Evolutionary conservation across 2,113 vertebrate species (phyloP), one percentile per base, ranked within the genome.

Genomic region (Megaceryle maxima): DNA sequence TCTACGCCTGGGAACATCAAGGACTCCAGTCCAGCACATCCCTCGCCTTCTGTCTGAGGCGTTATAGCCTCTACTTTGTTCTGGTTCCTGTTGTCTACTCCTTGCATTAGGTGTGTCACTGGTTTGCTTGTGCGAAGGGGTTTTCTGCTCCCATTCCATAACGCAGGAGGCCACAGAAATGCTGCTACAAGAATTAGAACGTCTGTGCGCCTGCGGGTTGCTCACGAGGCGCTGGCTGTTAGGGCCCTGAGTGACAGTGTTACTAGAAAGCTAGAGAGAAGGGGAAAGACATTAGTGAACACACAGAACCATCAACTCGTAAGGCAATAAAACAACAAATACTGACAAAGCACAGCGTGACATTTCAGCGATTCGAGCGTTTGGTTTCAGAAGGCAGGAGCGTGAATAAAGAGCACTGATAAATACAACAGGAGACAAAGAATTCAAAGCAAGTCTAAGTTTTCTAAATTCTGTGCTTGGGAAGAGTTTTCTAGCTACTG

Each of bases 81-180:
- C 97, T 82, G 96, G 94, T 94, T 97, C 97, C 62, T 98, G 98
- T 57, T 92, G 97, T 97, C 97, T 98, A 97, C 62, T 98, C 97
- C 98, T 96, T 41, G 93, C 73, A 93, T 97, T 79, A 94, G 98
- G 94, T 74, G 90, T 86, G 95, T 97, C 98, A 97, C 57, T 66
- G 94, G 94, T 51, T 72, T 97, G 98, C 93, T 97, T 96, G 96
- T 96, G 95, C 92, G 98, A 76, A 60, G 99, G 98, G 44, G 97
- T 96, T 96, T 97, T 98, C 98, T 99, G 99, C 98, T 99, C 99
- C 99, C 99, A 99, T 13, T 99, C 97, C 75, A 98, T 98, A 90
- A 99, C 93, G 72, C 98, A 99, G 96, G 99, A 99, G 93, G 99
- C 98, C 98, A 99, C 99, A 88, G 99, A 99, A 92, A 99, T 97